Conservation (phyloP, 2,797 vertebrate species). For the Synanceia verrucosa region DNA sequence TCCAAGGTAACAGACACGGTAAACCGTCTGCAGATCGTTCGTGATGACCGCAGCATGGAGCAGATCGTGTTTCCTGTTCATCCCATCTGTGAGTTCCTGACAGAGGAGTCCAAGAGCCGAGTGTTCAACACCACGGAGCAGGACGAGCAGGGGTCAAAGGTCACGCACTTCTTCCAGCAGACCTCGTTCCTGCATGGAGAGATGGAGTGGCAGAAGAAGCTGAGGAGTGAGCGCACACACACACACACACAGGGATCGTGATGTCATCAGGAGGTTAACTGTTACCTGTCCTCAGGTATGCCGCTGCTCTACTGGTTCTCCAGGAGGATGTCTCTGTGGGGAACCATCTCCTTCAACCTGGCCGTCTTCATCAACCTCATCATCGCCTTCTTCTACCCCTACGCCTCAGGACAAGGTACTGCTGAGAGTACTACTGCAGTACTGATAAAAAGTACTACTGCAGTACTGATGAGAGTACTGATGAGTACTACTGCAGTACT, state of each 20-base stretch:
- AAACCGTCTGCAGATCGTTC: conserved; percentile 87
- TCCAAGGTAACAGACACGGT: background rate
- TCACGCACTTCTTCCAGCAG: conserved; percentile 97
- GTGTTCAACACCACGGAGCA: conserved; percentile 97
- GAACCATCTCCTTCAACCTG: conserved; percentile 97
- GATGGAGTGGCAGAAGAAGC: conserved; percentile 99
- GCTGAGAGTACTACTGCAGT: background rate
- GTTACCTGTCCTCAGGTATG: too few relatives aligned
- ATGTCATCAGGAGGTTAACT: too few relatives aligned
- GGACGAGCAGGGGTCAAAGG: conserved; percentile 98
- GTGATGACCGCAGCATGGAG: conserved; percentile 97
- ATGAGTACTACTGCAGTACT: too few relatives aligned
- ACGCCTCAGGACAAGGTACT: conserved; percentile 79
- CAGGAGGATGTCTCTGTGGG: conserved; percentile 96
- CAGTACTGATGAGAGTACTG: background rate
- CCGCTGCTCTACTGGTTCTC: conserved; percentile 98
- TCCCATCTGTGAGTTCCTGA: conserved; percentile 94
- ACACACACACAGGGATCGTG: too few relatives aligned
- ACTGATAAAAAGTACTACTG: background rate
- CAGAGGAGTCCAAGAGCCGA: conserved; percentile 91
- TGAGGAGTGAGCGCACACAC: conserved; percentile 84
- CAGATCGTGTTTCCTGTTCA: conserved; percentile 97
- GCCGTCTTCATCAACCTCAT: conserved; percentile 99
- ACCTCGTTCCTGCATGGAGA: conserved; percentile 96
- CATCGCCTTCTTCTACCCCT: conserved; percentile 98